Evolutionary conservation across 2,888 invertebrate species (phyloP), one percentile per base, ranked within the genome.

Genomic region (Halocaridina rubra): DNA sequence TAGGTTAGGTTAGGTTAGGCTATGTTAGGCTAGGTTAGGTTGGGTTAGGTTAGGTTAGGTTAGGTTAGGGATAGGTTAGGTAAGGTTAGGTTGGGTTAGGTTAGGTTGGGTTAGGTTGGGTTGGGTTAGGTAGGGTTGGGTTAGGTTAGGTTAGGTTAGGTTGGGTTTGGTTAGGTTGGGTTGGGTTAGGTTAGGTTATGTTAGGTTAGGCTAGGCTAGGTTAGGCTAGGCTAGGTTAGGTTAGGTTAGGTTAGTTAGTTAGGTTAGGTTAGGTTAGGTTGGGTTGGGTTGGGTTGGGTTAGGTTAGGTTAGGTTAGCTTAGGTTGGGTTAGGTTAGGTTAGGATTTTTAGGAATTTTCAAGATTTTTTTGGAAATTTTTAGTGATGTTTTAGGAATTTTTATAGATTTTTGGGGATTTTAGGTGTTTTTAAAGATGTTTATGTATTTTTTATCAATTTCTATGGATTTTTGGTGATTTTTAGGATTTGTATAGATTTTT

Each of bases 91-190:
- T 69, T 10, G 1, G 8, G 22, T 69, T 24, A 69, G 69, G 69
- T 27, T 69, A 69, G 29, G 69, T 69, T 69, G 29, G 27, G 69
- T 27, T 69, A 69, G 69, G 22, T 69, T 57, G 10, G 59, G 59
- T 57, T 57, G 22, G 59, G 59, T 5, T 57, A 57, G 10, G 69
- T 69, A 29, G n/a, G 69, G 27, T 69, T 69, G 29, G 24, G 69
- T 69, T 24, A 53, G 75, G 75, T 75, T 75, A 75, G 75, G 53
- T 75, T 75, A 46, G 53, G 75, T 75, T 75, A 53, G 75, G 53
- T 75, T 75, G 27, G 53, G 1, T 75, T 75, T 53, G 75, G 75
- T 75, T 75, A 75, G 75, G 75, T 75, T 75, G 53, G 53, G 75
- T 75, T 75, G 16, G 75, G 75, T 53, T 75, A 53, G 75, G 75